These are phyloP conservation scores for Conchocele bisecta DNA, from an alignment of 2,888 invertebrate genomes.

Conservation along the genomic window DNA sequence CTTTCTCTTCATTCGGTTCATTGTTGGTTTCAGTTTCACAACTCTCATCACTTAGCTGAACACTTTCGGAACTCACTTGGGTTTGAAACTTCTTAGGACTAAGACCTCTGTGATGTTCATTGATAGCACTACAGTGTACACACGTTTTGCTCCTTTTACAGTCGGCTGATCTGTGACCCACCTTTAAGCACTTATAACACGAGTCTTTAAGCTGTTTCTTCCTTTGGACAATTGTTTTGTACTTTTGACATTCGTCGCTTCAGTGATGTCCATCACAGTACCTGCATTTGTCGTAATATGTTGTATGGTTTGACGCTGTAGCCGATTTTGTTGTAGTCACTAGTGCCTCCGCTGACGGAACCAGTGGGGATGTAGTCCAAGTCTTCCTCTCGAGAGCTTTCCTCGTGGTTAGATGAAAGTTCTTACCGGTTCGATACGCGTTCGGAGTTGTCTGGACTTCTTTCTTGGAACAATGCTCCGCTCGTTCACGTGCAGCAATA, in stretches of 20 bases:
- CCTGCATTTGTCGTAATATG: not conserved
- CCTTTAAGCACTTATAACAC: constrained; percentile 8
- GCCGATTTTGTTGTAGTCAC: too few relatives aligned
- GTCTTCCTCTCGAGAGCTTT: too few relatives aligned
- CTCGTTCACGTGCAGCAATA: not conserved
- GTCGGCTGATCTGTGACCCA: constrained; percentile 7
- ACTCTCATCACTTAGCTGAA: too few relatives aligned
- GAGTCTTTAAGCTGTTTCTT: not conserved
- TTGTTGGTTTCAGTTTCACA: not conserved
- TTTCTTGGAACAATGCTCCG: not conserved
- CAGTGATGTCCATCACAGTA: not conserved
- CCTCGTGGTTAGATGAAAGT: not conserved
- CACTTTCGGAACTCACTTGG: too few relatives aligned
- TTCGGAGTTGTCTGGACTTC: not conserved
- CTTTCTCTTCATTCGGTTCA: too few relatives aligned
- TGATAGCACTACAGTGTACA: constrained; percentile 3
- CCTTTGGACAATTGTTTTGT: constrained; percentile 12
- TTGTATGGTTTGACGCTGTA: too few relatives aligned
- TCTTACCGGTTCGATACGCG: too few relatives aligned
- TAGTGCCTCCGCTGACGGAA: too few relatives aligned
- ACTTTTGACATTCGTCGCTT: constrained; percentile 14
- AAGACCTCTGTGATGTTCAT: constrained; percentile 33
- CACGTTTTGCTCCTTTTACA: not conserved
- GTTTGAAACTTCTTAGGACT: constrained; percentile 27
- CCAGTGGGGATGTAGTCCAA: too few relatives aligned